These are phyloP conservation scores for Zoroaster sp. DNA, from an alignment of 53 echinoderm and acorn worm species.

Conservation along the genomic window DNA sequence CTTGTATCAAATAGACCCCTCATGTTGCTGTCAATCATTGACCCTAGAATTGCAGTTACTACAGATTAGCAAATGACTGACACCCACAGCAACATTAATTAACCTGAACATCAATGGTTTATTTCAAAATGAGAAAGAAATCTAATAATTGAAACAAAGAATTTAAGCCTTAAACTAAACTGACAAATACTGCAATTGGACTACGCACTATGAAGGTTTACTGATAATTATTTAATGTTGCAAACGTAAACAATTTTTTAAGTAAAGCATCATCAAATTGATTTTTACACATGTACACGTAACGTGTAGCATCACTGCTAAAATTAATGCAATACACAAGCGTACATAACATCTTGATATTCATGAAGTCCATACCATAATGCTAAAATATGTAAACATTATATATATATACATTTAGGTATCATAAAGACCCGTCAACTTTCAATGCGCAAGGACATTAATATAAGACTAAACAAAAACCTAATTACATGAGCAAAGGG, in stretches of 20 bases:
- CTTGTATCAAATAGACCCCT: too few relatives aligned
- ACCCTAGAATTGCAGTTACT: too few relatives aligned
- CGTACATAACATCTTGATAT: not conserved
- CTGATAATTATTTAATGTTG: not conserved
- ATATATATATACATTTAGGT: conserved; percentile 12
- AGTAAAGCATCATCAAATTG: not conserved
- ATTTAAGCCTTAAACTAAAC: too few relatives aligned
- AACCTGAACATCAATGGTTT: too few relatives aligned
- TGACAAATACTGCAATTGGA: not conserved
- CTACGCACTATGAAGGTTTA: not conserved
- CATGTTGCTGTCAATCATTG: too few relatives aligned
- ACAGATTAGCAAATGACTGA: too few relatives aligned
- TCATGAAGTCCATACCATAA: not conserved
- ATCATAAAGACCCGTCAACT: not conserved
- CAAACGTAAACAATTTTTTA: not conserved
- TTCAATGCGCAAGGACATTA: not conserved
- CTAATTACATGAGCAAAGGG: too few relatives aligned
- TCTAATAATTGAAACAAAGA: too few relatives aligned
- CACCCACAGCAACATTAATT: too few relatives aligned
- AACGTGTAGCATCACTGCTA: not conserved
- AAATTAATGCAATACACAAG: not conserved
- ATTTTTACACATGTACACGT: conserved; percentile 23
- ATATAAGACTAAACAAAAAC: too few relatives aligned
- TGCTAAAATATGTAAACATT: conserved; percentile 15
- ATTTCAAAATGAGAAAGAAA: too few relatives aligned